These are phyloP conservation scores for Callithrix jacchus DNA, from an alignment of 2,113 vertebrate genomes.

Conservation along the genomic window DNA sequence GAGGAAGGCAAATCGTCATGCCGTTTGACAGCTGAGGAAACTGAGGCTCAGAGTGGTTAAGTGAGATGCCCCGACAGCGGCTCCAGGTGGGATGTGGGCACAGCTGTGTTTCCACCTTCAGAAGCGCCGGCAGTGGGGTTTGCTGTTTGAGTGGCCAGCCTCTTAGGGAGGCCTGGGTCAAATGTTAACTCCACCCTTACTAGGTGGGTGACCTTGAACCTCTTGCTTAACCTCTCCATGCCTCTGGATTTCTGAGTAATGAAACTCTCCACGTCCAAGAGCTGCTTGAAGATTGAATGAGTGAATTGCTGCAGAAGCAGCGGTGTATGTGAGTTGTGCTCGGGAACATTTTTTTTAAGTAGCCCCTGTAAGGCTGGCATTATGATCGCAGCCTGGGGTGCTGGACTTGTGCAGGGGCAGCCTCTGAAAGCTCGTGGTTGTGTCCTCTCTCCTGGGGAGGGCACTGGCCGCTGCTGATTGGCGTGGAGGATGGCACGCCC, in stretches of 20 bases:
- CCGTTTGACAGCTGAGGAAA: background rate
- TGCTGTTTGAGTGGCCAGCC: background rate
- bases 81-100: background rate
- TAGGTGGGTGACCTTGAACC: background rate
- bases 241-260: background rate
- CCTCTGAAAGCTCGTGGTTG: background rate
- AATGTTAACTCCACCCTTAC: background rate
- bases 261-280: background rate
- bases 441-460: background rate
- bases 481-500: accelerated
- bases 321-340: background rate
- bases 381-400: background rate
- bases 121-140: accelerated
- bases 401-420: background rate
- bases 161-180: background rate
- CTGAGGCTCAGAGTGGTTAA: background rate
- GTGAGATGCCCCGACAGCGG: background rate
- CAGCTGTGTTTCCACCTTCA: background rate
- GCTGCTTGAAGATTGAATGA: too few relatives aligned
- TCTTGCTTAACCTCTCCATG: background rate
- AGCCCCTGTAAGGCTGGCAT: background rate
- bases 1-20: background rate
- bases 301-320: background rate
- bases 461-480: background rate
- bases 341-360: background rate